Evolutionary conservation across 2,113 vertebrate species (phyloP).

Genomic region (Canis aureus): DNA sequence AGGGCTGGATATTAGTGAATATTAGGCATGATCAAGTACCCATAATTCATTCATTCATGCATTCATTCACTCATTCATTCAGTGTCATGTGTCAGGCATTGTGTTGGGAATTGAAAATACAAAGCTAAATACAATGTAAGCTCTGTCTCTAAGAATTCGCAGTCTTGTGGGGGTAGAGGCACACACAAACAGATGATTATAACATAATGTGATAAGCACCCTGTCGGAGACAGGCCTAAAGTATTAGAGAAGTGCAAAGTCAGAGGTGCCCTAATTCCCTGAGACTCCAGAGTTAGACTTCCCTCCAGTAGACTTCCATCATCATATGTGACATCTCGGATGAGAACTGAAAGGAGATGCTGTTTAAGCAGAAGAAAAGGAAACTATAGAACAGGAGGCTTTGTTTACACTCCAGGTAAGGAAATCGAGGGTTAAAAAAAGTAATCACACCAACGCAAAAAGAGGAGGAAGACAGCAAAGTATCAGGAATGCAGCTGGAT

Average conservation of each 20-base stretch:
- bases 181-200: slow-evolving; percentile 20
- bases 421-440: slow-evolving; percentile 83
- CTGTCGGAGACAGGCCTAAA: neutral
- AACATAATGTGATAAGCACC: neutral
- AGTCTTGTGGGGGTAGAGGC: neutral
- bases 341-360: neutral
- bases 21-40: neutral
- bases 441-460: slow-evolving; percentile 81
- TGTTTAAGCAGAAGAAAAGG: slow-evolving; percentile 55
- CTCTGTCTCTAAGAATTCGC: neutral
- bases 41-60: neutral
- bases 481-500: slow-evolving; percentile 85
- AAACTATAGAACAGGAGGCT: slow-evolving; percentile 36
- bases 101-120: slow-evolving; percentile 3
- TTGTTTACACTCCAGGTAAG: slow-evolving; percentile 80
- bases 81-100: neutral
- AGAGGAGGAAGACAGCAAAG: slow-evolving; percentile 85
- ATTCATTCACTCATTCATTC: neutral
- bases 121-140: neutral
- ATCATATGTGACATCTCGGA: neutral
- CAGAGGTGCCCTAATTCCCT: neutral
- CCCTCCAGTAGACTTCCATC: neutral
- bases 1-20: neutral
- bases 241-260: neutral
- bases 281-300: neutral